Conservation (phyloP, 2,888 invertebrate genomes). For the Habrosyne pyritoides region DNA sequence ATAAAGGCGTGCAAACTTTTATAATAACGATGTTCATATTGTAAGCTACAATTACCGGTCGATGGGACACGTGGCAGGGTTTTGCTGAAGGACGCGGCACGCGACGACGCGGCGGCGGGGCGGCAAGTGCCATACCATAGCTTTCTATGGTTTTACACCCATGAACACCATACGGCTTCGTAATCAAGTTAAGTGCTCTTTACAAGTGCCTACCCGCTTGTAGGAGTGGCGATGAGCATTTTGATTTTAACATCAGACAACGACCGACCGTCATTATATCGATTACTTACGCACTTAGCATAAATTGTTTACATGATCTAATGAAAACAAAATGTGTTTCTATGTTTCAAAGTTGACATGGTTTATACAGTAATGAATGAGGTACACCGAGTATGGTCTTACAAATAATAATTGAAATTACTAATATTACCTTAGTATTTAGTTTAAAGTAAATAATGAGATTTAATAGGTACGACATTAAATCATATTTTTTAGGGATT, state of each 20-base stretch:
- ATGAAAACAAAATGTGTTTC: too few species aligned
- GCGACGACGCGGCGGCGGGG: conserved; percentile 34
- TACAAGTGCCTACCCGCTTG: conserved; percentile 47
- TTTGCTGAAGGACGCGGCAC: conserved; percentile 51
- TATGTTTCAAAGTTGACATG: too few species aligned
- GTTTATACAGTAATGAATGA: too few species aligned
- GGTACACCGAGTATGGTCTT: too few species aligned
- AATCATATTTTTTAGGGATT: too few species aligned
- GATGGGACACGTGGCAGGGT: conserved; percentile 57
- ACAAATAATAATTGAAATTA: too few species aligned
- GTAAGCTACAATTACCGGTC: conserved; percentile 60
- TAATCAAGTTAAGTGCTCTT: conserved; percentile 84
- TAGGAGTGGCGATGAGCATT: conserved; percentile 68
- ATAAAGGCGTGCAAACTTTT: conserved; percentile 22
- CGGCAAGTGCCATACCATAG: conserved; percentile 36
- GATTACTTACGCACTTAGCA: conserved; percentile 53
- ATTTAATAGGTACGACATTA: too few species aligned
- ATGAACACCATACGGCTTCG: conserved; percentile 59
- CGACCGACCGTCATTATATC: conserved; percentile 41
- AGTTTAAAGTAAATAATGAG: too few species aligned
- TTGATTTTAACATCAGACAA: conserved; percentile 70
- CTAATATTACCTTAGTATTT: too few species aligned
- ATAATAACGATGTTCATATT: conserved; percentile 39
- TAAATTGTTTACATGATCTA: too few species aligned
- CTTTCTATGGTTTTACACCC: conserved; percentile 47